Percentiles rank a stretch among this genome's conserved stretches.
These are phyloP conservation scores for Micronycteris hirsuta DNA, from an alignment of 2,113 vertebrate genomes.

Conservation along the genomic window DNA sequence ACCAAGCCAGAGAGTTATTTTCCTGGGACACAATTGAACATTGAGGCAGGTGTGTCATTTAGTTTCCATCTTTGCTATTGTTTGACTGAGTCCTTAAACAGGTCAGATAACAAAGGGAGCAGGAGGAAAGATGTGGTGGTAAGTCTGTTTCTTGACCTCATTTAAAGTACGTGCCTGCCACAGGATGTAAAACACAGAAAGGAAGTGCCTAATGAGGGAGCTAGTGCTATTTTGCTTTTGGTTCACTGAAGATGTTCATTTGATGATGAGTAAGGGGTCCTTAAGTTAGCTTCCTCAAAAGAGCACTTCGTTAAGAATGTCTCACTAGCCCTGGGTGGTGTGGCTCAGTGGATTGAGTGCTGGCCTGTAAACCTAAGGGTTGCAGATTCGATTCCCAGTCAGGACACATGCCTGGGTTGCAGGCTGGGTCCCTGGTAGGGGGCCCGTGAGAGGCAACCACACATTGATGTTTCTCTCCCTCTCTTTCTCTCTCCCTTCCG, in stretches of 20 bases:
- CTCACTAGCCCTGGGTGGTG: background rate
- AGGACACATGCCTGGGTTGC: too few relatives aligned
- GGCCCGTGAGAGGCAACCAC: too few relatives aligned
- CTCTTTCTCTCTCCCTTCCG: too few relatives aligned
- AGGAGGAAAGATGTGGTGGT: slow-evolving; percentile 46
- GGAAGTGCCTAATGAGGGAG: slow-evolving; percentile 37
- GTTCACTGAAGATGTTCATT: background rate
- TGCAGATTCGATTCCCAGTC: too few relatives aligned
- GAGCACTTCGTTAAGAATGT: background rate
- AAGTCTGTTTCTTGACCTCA: slow-evolving; percentile 48
- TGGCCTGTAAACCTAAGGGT: too few relatives aligned
- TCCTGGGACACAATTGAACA: slow-evolving; percentile 19
- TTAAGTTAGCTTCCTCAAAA: slow-evolving; percentile 30
- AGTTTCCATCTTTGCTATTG: slow-evolving; percentile 1
- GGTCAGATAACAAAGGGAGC: background rate
- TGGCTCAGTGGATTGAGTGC: too few relatives aligned
- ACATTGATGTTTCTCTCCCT: too few relatives aligned
- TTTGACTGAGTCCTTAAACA: slow-evolving; percentile 33
- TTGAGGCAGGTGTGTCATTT: slow-evolving; percentile 30
- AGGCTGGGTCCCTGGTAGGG: too few relatives aligned
- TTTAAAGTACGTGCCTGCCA: background rate
- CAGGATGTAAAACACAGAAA: slow-evolving; percentile 43
- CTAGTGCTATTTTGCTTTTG: slow-evolving; percentile 20
- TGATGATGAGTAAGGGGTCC: slow-evolving; percentile 3
- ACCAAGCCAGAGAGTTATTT: background rate